A percentile compares a stretch with the other conserved stretches of the same genome.
These are phyloP conservation scores for Colossoma macropomum DNA, from an alignment of 2,113 vertebrate genomes.

Conservation along the genomic window DNA sequence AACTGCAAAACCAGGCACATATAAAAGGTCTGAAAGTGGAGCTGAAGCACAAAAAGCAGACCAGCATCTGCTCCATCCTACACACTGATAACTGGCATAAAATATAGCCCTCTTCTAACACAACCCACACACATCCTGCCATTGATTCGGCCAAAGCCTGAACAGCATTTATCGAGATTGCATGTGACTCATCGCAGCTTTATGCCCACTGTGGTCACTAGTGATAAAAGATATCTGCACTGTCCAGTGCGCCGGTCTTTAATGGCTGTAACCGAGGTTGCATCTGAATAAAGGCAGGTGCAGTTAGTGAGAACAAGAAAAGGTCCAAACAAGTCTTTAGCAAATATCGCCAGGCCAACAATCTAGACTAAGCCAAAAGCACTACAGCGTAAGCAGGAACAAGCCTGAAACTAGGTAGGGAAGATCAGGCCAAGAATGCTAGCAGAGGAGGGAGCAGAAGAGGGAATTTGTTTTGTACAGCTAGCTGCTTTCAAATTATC, in stretches of 20 bases:
- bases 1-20: background rate
- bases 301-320: background rate
- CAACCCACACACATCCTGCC: conserved; percentile 52
- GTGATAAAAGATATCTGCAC: conserved; percentile 53
- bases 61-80: conserved; percentile 36
- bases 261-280: conserved; percentile 29
- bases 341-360: background rate
- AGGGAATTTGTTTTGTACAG: too few species aligned
- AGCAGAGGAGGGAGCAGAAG: background rate
- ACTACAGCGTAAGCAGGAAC: background rate
- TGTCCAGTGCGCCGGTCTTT: conserved; percentile 35
- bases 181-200: conserved; percentile 44
- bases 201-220: conserved; percentile 28
- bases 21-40: conserved; percentile 12
- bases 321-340: conserved; percentile 16
- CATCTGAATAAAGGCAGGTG: conserved; percentile 41
- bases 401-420: background rate
- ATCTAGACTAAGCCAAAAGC: background rate
- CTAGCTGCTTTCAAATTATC: background rate
- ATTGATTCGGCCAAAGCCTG: conserved; percentile 45
- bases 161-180: conserved; percentile 31
- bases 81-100: conserved; percentile 49
- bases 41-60: background rate
- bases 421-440: too few species aligned
- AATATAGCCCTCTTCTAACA: conserved; percentile 46